A percentile compares a stretch with the other conserved stretches of the same genome.
Evolutionary conservation across 2,888 invertebrate species (phyloP).

Genomic region (Drosophila anomalata): DNA sequence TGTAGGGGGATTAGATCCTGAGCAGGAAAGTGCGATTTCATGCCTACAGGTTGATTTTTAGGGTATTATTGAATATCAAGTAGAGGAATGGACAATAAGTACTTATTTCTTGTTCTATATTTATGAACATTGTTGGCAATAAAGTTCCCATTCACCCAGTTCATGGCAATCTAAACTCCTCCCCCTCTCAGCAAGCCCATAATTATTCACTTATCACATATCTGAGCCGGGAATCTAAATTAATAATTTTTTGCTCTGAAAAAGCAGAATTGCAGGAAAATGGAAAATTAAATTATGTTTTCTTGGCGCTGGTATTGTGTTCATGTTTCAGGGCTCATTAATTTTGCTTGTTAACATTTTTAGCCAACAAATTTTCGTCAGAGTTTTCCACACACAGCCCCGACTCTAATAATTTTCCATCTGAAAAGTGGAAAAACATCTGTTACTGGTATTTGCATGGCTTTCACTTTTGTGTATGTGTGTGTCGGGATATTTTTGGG

Average conservation of each 20-base stretch:
- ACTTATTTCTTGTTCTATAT: not conserved
- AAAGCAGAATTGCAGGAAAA: conserved; percentile 31
- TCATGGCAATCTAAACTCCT: not conserved
- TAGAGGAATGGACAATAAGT: not conserved
- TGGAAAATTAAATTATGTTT: conserved; percentile 39
- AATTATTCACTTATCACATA: conserved; percentile 76
- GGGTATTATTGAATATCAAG: not conserved
- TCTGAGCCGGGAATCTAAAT: conserved; percentile 64
- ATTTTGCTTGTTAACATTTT: conserved; percentile 76
- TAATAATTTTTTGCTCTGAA: conserved; percentile 45
- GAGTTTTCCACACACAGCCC: conserved; percentile 38
- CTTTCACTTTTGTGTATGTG: conserved; percentile 61
- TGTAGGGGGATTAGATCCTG: conserved; percentile 6
- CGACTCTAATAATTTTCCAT: conserved; percentile 34
- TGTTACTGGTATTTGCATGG: conserved; percentile 73
- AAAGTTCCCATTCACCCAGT: not conserved
- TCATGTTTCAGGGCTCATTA: conserved; percentile 70
- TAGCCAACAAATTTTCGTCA: conserved; percentile 58
- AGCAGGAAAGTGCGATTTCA: conserved; percentile 51
- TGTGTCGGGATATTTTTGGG: not conserved
- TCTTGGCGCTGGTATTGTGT: conserved; percentile 11
- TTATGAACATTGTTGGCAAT: not conserved
- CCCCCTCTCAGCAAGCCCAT: conserved; percentile 24
- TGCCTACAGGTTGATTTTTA: conserved; percentile 33
- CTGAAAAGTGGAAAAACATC: conserved; percentile 50